Evolutionary conservation across 2,113 vertebrate genomes (phyloP), one percentile per base, ranked within the genome.

Genomic region (Riparia riparia): DNA sequence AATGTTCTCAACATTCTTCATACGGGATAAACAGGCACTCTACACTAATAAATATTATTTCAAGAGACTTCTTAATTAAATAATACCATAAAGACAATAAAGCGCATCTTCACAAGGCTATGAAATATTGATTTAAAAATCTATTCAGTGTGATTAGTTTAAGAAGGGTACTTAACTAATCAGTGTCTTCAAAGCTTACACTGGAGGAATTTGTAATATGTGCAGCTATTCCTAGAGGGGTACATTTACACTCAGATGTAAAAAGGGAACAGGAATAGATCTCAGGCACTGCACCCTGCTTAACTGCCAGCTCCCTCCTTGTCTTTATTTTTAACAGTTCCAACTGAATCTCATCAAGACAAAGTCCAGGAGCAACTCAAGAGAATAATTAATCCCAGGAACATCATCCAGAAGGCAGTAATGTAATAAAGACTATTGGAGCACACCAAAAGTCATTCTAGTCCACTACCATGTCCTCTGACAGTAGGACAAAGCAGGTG

Each of bases 61-160:
- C 69, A 90, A 84, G 61, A 89, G 81, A 87, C 32, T 78, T 76
- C 57, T 89, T 97, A 88, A 96, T 94, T 80, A 94, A 90, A 80
- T 70, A 86, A 84, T 63, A 78, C 4, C 19, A 70, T 78, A 29
- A 89, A 92, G 69, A 54, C 72, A 94, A 77, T 66, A 51, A 60
- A 83, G 26, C 37, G 16, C 66, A 69, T 84, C 51, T 94, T 92
- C 71, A 78, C 17, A 84, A 70, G 14, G 44, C 51, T 64, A 89
- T 82, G 81, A 95, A 89, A 91, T 49, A 92, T 21, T 82, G 56
- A 89, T 74, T 86, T 66, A 41, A 81, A 92, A 90, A 95, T 71
- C 44, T 89, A 64, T 71, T 92, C 1, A 14, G 44, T 2, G 0
- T 72, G 57, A 95, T 94, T 91, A 82, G 73, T 92, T 95, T 87